These are phyloP conservation scores for Myocastor coypus DNA, from an alignment of 2,113 vertebrate genomes.

Conservation along the genomic window DNA sequence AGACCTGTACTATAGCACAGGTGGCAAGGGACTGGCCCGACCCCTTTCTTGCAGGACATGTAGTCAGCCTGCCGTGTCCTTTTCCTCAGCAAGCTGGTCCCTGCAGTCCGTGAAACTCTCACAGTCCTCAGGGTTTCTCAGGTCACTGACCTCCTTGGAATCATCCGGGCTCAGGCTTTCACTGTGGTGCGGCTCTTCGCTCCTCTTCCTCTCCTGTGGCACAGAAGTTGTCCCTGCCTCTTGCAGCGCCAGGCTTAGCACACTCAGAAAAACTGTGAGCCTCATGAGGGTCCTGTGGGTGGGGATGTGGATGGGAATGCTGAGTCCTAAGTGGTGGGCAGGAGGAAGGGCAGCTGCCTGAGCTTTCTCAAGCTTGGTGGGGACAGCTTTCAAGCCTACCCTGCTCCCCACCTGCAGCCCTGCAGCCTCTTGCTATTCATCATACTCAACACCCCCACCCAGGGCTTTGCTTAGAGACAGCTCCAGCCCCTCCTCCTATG, in stretches of 20 bases:
- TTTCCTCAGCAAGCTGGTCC: conserved; percentile 86
- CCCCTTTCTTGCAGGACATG: not conserved
- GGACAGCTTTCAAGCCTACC: not conserved
- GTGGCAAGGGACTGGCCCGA: not conserved
- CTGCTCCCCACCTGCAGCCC: not conserved
- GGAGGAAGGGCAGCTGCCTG: not conserved
- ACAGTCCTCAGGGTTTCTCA: conserved; percentile 87
- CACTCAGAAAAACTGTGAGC: conserved; percentile 61
- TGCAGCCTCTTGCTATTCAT: not conserved
- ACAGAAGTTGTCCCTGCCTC: conserved; percentile 55
- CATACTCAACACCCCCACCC: fast-evolving
- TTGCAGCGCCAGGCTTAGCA: conserved; percentile 73
- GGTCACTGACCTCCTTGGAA: conserved; percentile 83
- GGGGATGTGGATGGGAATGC: not conserved
- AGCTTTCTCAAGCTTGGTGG: not conserved
- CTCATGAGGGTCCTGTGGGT: conserved; percentile 66
- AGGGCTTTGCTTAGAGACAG: not conserved
- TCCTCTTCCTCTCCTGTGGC: conserved; percentile 27
- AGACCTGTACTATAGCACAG: not conserved
- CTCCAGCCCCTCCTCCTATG: not conserved
- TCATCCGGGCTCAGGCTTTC: conserved; percentile 74
- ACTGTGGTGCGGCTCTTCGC: not conserved
- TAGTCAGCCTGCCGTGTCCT: fast-evolving
- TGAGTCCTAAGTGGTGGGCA: not conserved
- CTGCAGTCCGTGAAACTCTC: conserved; percentile 85